Evolutionary conservation across 2,113 vertebrate genomes (phyloP).

Genomic region (Micronycteris hirsuta): DNA sequence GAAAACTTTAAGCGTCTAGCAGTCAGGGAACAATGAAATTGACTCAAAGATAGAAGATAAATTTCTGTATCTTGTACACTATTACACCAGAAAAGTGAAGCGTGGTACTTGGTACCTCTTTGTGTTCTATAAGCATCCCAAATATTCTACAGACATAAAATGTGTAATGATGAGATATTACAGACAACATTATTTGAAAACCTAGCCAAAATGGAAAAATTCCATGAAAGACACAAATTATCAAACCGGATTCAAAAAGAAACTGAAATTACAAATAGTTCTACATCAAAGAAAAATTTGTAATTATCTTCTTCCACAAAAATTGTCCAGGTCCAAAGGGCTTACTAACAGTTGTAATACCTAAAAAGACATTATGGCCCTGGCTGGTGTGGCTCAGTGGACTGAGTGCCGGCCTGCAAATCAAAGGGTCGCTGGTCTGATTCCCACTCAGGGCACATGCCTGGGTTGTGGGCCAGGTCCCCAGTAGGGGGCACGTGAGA

Average conservation of each 20-base stretch:
- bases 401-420: no score
- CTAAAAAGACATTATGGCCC: not conserved
- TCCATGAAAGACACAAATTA: not conserved
- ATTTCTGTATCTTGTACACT: not conserved
- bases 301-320: not conserved
- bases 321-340: not conserved
- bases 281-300: not conserved
- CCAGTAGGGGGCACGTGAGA: no score
- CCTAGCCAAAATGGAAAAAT: not conserved
- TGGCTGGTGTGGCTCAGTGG: no score
- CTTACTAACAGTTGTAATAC: not conserved
- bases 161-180: not conserved
- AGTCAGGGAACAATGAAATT: not conserved
- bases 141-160: not conserved
- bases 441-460: no score
- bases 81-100: not conserved
- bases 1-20: not conserved
- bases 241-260: not conserved
- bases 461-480: no score
- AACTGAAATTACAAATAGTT: not conserved
- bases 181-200: not conserved
- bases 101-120: not conserved
- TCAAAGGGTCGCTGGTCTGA: no score
- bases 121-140: not conserved
- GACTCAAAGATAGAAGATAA: not conserved